A percentile compares a stretch with the other conserved stretches of the same genome.
Evolutionary conservation across 1,140 invertebrate genomes (phyloP).

Genomic region (Orius insidiosus): DNA sequence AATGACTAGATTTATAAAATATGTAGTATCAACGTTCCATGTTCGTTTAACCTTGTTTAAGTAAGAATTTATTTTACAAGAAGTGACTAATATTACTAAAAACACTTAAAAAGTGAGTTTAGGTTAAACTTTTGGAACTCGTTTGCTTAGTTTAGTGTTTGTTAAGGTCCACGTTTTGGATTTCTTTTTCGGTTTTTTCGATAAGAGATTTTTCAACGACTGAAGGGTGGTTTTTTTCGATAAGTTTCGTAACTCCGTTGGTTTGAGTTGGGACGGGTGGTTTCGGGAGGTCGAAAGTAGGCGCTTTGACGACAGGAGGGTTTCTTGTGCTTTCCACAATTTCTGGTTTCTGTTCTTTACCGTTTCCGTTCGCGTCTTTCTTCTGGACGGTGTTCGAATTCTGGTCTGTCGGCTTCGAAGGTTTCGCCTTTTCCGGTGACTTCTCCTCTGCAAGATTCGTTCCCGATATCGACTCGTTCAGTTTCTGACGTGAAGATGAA

Average conservation of each 20-base stretch:
- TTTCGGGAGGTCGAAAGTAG: neutral
- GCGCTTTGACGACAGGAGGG: neutral
- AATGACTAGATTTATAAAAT: no score
- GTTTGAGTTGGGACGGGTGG: neutral
- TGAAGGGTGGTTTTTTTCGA: neutral
- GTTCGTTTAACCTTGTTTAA: no score
- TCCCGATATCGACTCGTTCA: neutral
- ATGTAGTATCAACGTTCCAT: no score
- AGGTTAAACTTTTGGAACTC: neutral
- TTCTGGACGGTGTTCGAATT: conserved; percentile 11
- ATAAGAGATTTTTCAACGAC: conserved; percentile 11
- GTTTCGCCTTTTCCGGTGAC: conserved; percentile 4
- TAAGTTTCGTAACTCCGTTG: neutral
- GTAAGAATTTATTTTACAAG: no score
- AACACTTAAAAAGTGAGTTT: neutral
- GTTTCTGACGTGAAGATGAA: conserved; percentile 2
- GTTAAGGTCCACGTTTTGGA: neutral
- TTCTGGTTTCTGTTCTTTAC: neutral
- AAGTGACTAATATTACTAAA: no score
- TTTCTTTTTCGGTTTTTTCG: conserved; percentile 10
- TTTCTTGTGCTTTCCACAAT: neutral
- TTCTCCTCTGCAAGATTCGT: conserved; percentile 1
- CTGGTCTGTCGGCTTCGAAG: conserved; percentile 11
- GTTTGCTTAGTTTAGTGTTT: neutral
- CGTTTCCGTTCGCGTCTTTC: neutral